Evolutionary conservation across 2,113 vertebrate species (phyloP).

Genomic region (Equus przewalskii): DNA sequence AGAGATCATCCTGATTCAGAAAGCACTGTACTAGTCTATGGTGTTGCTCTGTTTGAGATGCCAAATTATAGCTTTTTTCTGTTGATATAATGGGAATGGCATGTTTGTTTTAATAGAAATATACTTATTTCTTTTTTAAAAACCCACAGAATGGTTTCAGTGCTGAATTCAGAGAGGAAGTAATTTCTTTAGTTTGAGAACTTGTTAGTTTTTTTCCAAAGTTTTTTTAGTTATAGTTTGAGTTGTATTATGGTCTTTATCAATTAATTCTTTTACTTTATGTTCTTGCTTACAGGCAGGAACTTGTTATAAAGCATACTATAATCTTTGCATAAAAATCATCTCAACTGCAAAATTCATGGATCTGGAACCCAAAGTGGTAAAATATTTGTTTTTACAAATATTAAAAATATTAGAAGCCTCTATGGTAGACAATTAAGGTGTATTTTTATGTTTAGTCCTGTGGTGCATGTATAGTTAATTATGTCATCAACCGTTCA

Average conservation of each 20-base stretch:
- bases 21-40: not conserved
- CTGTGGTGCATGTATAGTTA: not conserved
- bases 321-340: not conserved
- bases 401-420: not conserved
- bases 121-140: not conserved
- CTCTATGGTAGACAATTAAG: not conserved
- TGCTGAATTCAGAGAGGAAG: conserved; percentile 1
- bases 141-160: not conserved
- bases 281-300: not conserved
- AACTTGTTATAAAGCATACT: not conserved
- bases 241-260: not conserved
- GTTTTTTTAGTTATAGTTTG: not conserved
- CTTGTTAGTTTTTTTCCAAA: not conserved
- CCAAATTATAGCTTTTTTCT: not conserved
- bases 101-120: not conserved
- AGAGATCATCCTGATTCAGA: not conserved
- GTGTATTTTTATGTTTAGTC: not conserved
- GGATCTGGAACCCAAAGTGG: not conserved
- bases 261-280: conserved; percentile 10
- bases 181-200: not conserved
- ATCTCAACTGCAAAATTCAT: not conserved
- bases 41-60: not conserved
- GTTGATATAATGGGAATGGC: not conserved
- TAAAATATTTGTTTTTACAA: conserved; percentile 20
- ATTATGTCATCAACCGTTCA: not conserved